Conservation (phyloP, 2,888 invertebrate species). For the Sphaerophoria taeniata region DNA sequence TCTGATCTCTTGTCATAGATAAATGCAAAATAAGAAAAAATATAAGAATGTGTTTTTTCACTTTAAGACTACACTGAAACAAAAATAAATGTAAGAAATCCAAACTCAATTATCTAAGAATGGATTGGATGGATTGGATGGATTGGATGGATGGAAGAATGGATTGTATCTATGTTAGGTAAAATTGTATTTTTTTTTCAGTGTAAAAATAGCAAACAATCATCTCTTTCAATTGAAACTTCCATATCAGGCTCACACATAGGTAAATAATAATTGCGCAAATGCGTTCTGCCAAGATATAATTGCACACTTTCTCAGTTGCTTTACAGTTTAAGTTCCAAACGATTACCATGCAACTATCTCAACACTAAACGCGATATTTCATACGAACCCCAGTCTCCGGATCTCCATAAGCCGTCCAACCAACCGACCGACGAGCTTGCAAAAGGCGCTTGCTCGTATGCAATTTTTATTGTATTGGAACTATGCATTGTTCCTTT, state of each 20-base stretch:
- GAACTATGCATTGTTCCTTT: not conserved
- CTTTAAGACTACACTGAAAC: not conserved
- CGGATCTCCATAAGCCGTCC: too few species aligned
- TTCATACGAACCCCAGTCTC: not conserved
- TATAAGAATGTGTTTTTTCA: not conserved
- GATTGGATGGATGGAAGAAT: too few species aligned
- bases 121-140: too few species aligned
- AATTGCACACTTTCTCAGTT: conserved; percentile 55
- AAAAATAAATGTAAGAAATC: not conserved
- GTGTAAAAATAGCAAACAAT: conserved; percentile 14
- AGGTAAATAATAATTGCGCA: conserved; percentile 43
- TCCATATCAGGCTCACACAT: not conserved
- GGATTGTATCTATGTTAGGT: too few species aligned
- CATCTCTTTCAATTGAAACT: conserved; percentile 8
- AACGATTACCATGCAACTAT: conserved; percentile 37
- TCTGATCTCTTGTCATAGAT: conserved; percentile 68
- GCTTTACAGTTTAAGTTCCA: conserved; percentile 36
- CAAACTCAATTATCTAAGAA: too few species aligned
- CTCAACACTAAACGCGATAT: conserved; percentile 11
- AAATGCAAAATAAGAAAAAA: conserved; percentile 26
- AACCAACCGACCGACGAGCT: not conserved
- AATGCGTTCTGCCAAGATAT: conserved; percentile 65
- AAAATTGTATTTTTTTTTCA: not conserved
- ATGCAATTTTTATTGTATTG: conserved; percentile 28
- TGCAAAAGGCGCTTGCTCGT: not conserved